Conservation (phyloP, 2,888 invertebrate species). For the Eremobia ochroleuca region DNA sequence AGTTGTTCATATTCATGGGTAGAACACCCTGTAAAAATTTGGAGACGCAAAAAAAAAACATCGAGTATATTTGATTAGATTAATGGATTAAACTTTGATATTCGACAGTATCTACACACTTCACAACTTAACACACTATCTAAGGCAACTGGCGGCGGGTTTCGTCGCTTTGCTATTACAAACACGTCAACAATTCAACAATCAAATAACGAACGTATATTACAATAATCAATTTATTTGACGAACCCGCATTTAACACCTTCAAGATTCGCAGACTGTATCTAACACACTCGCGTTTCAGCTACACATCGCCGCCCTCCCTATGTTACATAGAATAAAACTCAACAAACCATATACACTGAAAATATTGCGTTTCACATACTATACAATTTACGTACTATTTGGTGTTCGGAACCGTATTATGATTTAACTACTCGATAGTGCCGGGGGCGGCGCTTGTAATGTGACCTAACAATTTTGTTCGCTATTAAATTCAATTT, state of each 20-base stretch:
- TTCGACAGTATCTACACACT: conserved; percentile 23
- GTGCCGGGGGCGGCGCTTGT: conserved; percentile 70
- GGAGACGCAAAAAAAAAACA: too few relatives aligned
- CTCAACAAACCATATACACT: conserved; percentile 85
- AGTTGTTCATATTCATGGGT: too few relatives aligned
- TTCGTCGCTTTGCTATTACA: conserved; percentile 31
- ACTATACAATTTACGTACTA: conserved; percentile 88
- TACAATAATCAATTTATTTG: conserved; percentile 31
- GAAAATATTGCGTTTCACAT: conserved; percentile 86
- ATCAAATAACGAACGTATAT: conserved; percentile 62
- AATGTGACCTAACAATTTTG: conserved; percentile 68
- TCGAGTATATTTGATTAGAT: conserved; percentile 33
- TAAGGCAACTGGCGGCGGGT: conserved; percentile 31
- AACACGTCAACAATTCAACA: conserved; percentile 58
- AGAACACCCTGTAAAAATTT: too few relatives aligned
- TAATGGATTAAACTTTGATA: conserved; percentile 27
- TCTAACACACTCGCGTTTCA: conserved; percentile 30
- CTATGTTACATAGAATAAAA: conserved; percentile 76
- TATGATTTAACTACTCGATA: conserved; percentile 77
- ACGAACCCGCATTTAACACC: conserved; percentile 14
- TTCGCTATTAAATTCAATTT: conserved; percentile 54
- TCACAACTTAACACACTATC: conserved; percentile 31
- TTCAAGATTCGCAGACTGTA: background rate
- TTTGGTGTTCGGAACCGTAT: conserved; percentile 87
- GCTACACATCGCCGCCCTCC: conserved; percentile 57